Base-by-base conservation (phyloP, 2,113 vertebrate genomes). In the Mus spicilegus region DNA sequence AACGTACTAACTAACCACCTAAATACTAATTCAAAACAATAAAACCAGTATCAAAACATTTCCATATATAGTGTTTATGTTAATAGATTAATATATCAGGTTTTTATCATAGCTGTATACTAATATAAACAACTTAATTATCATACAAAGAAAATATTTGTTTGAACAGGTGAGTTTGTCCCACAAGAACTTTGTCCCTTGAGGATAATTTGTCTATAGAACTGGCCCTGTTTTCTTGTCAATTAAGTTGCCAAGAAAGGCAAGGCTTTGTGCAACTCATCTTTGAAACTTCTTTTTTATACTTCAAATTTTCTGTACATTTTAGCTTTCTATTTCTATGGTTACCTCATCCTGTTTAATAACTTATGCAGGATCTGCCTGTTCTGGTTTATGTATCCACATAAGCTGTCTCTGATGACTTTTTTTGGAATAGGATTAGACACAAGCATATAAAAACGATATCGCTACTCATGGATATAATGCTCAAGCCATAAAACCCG, bases 361-460 rank as follows among this genome's bases (percentile, higher is more conserved):
- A 94, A 93, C 49, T 78, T n/a, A 89, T 77, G 90, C 95, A 78
- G 91, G 95, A 82, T 86, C 90, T 95, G 49, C 77, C 78, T 75
- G 8, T 95, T 94, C 90, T 19, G 54, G 61, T 28, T 89, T 96
- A 63, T 80, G 24, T 84, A 76, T 39, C 92, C 92, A 75, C 56
- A 86, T 89, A 91, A 89, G 14, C 39, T 93, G 26, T 95, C 84
- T 84, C 89, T 91, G 81, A 89, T 93, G 77, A 91, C 49, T 75
- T 93, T 96, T 96, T 87, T 76, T 22, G 54, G 75, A 96, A 94
- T 94, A 73, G 90, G 30, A 87, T 95, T 93, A 96, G 61, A 46
- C 89, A 87, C 49, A 95, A 88, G 56, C 77, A 91, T 75, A 78
- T 93, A 87, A 97, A 93, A 95, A 36, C 56, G 93, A 93, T 89